phyloP scores from a whole-genome alignment of 2,888 invertebrate genomes.

The Drosophila eohydei region DNA sequence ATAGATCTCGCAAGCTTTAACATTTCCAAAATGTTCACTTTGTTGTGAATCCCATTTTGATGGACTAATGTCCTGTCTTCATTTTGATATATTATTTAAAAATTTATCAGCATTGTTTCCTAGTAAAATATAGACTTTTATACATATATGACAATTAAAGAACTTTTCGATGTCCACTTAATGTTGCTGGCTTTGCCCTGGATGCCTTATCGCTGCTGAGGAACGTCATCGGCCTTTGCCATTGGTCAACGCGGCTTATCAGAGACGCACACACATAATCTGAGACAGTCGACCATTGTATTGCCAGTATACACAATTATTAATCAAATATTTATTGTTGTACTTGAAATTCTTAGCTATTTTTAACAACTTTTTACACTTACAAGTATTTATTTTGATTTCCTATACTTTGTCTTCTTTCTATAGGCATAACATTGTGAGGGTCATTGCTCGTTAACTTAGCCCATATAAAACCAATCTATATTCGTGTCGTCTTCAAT shows the following conservation, averaged over 20 bases:
- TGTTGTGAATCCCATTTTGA: neutral
- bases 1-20: no score
- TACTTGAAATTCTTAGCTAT: conserved; percentile 2
- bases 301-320: conserved; percentile 5
- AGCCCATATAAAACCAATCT: conserved; percentile 8
- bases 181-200: neutral
- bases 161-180: conserved; percentile 16
- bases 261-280: neutral
- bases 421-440: neutral
- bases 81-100: conserved; percentile 10
- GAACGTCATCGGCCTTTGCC: conserved; percentile 16
- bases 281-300: conserved; percentile 7
- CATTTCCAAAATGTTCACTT: neutral
- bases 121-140: conserved; percentile 6
- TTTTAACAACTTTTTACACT: neutral
- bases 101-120: conserved; percentile 11
- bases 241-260: conserved; percentile 35
- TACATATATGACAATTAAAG: conserved; percentile 1
- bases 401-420: neutral
- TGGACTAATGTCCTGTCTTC: neutral
- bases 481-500: conserved; percentile 1
- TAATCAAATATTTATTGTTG: conserved; percentile 3
- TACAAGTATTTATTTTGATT: conserved; percentile 3
- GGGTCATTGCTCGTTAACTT: conserved; percentile 6
- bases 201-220: conserved; percentile 9